A percentile compares a stretch with the other conserved stretches of the same genome.
These are phyloP conservation scores for Lophotriccus pileatus DNA, from an alignment of 2,797 vertebrate genomes.

Conservation along the genomic window DNA sequence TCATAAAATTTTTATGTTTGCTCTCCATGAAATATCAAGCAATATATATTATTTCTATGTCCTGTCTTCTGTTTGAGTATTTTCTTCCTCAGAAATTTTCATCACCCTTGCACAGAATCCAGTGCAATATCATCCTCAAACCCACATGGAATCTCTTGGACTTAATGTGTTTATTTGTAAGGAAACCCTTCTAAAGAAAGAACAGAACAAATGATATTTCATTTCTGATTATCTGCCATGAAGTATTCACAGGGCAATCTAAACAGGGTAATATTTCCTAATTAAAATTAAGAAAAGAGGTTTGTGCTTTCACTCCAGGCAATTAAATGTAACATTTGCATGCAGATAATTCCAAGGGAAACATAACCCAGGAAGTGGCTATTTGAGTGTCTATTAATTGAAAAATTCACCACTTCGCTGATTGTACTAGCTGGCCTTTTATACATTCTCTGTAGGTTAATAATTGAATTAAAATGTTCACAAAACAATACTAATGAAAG, in stretches of 20 bases:
- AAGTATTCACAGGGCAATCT: constrained; percentile 5
- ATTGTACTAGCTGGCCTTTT: constrained; percentile 15
- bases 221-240: constrained; percentile 3
- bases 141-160: background rate
- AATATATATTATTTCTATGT: background rate
- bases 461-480: constrained; percentile 40
- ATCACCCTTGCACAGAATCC: background rate
- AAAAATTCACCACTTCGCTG: constrained; percentile 25
- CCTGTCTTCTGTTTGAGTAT: background rate
- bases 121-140: background rate
- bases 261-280: constrained; percentile 47
- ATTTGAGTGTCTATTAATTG: constrained; percentile 30
- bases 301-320: background rate
- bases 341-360: constrained; percentile 36
- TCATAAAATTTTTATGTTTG: background rate
- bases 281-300: constrained; percentile 31
- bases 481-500: background rate
- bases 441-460: constrained; percentile 25
- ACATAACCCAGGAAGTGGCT: constrained; percentile 28
- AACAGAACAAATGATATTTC: background rate
- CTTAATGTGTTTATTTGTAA: background rate
- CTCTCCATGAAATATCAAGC: background rate
- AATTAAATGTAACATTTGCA: constrained; percentile 51
- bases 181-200: background rate
- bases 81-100: background rate